phyloP scores from a whole-genome alignment of 2,888 invertebrate species.

The Drosophila suboccidentalis region DNA sequence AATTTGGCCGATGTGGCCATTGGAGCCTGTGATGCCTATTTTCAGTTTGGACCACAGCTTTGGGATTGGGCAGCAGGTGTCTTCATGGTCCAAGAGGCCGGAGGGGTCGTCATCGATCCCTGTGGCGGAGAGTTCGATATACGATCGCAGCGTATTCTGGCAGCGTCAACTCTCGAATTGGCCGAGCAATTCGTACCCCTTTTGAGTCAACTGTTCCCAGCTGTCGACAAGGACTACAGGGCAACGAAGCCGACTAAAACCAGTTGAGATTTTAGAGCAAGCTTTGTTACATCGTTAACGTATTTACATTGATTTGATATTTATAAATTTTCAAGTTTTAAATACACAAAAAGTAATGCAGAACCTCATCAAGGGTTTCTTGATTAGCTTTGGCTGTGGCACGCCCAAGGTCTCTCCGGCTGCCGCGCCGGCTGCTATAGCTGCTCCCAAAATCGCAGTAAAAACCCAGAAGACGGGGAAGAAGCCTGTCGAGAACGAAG shows the following conservation, averaged over 20 bases:
- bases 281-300: neutral
- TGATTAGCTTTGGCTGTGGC: neutral
- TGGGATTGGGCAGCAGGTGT: slow-evolving; percentile 97
- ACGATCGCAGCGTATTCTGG: slow-evolving; percentile 92
- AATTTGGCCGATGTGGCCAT: slow-evolving; percentile 97
- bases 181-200: slow-evolving; percentile 86
- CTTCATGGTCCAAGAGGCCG: slow-evolving; percentile 95
- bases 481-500: neutral
- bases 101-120: slow-evolving; percentile 95
- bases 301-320: neutral
- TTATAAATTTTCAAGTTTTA: slow-evolving; percentile 10
- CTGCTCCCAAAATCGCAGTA: neutral
- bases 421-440: neutral
- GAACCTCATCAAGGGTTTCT: slow-evolving; percentile 15
- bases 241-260: neutral
- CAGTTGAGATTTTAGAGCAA: slow-evolving; percentile 9
- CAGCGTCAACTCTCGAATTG: slow-evolving; percentile 89
- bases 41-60: slow-evolving; percentile 94
- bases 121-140: slow-evolving; percentile 92
- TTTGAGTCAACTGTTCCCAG: slow-evolving; percentile 25
- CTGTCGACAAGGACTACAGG: neutral
- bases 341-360: slow-evolving; percentile 27
- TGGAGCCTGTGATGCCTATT: slow-evolving; percentile 95
- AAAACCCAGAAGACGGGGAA: neutral
- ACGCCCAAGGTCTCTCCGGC: neutral